Base-by-base conservation (phyloP, 2,797 vertebrate genomes). In the Leucoraja ocellata region DNA sequence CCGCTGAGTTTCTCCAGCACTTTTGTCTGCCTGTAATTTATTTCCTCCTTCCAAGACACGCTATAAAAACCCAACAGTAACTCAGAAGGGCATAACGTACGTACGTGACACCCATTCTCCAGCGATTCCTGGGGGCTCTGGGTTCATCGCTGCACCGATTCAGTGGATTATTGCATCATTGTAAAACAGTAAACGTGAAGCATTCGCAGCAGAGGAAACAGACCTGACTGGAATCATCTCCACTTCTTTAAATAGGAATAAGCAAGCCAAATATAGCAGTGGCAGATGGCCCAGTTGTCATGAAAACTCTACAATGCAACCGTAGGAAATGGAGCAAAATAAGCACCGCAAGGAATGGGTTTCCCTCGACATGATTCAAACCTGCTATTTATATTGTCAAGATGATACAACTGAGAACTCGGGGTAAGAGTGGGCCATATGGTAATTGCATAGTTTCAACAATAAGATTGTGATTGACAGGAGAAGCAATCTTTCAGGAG, bases 181-280 rank as follows among this genome's bases (percentile, higher is more conserved):
- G 16, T 36, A 88, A 68, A 88, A 88, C 84, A 88, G 61, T 36
- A 88, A 88, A 36, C 36, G 8, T 88, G 84, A 86, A 88, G 84
- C 21, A 23, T 0, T 68, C 68, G 39, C 6, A 8, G n/a, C 5
- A 65, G 84, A 88, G 84, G 84, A 88, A 88, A 88, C 21, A 9
- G 23, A 74, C 39, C 76, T 36, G 58, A 92, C 71, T 16, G 68
- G 71, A 92, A 92, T 54, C 68, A 46, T 54, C 39, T 76, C 25
- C 13, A 74, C 13, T 28, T 54, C 73, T 92, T 28, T 76, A 76
- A 92, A 92, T 92, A 92, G 46, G 39, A 92, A 9, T 73, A 39
- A 54, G 39, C 90, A 73, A 39, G 46, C 39, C 68, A 76, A 92
- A 92, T 92, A 76, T 76, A 58, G 90, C 54, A 76, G 4, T 5